A percentile compares a stretch with the other conserved stretches of the same genome.
Conservation (phyloP, 2,797 vertebrate genomes). For the Leuciscus waleckii region DNA sequence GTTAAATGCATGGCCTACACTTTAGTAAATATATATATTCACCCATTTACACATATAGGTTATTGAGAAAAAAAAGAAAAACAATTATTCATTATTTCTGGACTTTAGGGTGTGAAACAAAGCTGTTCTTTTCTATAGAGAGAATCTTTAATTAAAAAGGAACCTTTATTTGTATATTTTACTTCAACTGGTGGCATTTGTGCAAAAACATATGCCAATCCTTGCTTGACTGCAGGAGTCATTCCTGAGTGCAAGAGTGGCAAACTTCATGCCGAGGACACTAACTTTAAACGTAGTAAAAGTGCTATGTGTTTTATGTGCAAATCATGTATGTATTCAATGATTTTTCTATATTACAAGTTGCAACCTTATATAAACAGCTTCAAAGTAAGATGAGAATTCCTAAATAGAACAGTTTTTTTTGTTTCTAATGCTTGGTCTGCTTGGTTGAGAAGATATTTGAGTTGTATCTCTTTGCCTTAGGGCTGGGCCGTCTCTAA, state of each 20-base stretch:
- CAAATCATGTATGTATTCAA: neutral
- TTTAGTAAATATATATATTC: neutral
- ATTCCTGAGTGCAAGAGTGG: neutral
- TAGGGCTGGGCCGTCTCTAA: constrained; percentile 37
- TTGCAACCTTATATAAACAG: neutral
- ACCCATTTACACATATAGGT: neutral
- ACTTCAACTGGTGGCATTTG: neutral
- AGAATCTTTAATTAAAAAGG: neutral
- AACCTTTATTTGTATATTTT: neutral
- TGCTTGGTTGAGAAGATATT: constrained; percentile 36
- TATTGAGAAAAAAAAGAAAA: neutral
- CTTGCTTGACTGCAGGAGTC: constrained; percentile 4
- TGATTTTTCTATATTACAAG: neutral
- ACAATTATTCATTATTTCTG: neutral
- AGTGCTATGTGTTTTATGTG: neutral
- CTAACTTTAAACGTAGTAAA: neutral
- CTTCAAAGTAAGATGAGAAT: neutral
- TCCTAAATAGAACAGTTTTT: neutral
- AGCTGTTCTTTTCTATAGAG: neutral
- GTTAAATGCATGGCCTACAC: neutral
- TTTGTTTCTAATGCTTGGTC: neutral
- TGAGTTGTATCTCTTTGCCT: constrained; percentile 41
- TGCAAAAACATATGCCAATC: constrained; percentile 29
- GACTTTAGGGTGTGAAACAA: neutral
- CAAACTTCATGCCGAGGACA: neutral